These are phyloP conservation scores for Eristalis tenax DNA, from an alignment of 2,888 invertebrate species.

Conservation along the genomic window DNA sequence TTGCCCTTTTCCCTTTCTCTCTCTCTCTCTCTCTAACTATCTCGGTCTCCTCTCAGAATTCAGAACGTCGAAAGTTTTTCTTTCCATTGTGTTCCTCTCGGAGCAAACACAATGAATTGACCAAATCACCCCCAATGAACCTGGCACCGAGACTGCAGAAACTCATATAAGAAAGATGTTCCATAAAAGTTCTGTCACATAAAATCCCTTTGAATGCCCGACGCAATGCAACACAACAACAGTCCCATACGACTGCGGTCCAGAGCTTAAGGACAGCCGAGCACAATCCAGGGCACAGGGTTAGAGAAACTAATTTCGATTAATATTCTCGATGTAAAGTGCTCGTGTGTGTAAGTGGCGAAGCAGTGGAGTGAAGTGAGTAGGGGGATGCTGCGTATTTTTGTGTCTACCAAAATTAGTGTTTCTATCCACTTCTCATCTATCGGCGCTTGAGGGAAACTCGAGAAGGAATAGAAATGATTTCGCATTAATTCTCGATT, in stretches of 20 bases:
- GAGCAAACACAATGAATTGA: slow-evolving; percentile 55
- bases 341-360: slow-evolving; percentile 17
- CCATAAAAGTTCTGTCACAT: slow-evolving; percentile 55
- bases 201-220: slow-evolving; percentile 53
- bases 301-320: slow-evolving; percentile 61
- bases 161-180: slow-evolving; percentile 31
- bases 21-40: not conserved
- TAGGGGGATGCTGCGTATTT: not conserved
- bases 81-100: slow-evolving; percentile 29
- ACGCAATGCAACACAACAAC: slow-evolving; percentile 49
- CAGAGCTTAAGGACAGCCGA: slow-evolving; percentile 35
- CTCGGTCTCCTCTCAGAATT: not conserved
- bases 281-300: not conserved
- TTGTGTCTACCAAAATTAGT: slow-evolving; percentile 32
- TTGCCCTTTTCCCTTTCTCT: not conserved
- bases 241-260: slow-evolving; percentile 13
- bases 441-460: slow-evolving; percentile 15
- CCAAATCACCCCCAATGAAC: slow-evolving; percentile 28
- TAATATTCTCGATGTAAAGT: slow-evolving; percentile 40
- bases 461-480: slow-evolving; percentile 29
- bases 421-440: slow-evolving; percentile 10
- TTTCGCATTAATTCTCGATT: slow-evolving; percentile 63
- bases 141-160: slow-evolving; percentile 4
- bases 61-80: slow-evolving; percentile 39
- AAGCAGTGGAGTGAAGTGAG: not conserved